These are phyloP conservation scores for Drosophila leonis DNA, from an alignment of 2,888 invertebrate genomes.

Conservation along the genomic window DNA sequence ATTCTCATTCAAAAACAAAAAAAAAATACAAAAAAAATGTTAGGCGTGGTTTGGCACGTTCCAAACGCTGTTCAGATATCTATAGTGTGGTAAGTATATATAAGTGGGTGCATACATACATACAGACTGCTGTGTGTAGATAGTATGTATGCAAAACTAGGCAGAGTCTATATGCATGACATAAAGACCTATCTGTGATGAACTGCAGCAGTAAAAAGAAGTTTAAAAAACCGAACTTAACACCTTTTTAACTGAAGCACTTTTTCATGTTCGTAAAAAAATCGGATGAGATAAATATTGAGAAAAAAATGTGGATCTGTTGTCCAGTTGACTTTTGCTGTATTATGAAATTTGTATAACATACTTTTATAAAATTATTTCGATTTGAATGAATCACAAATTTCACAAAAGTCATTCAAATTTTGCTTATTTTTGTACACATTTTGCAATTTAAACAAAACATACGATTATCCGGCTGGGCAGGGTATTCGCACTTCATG, in stretches of 20 bases:
- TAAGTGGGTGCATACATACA: constrained; percentile 1
- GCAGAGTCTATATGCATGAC: background rate
- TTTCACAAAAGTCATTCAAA: background rate
- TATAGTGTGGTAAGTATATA: constrained; percentile 13
- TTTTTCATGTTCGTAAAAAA: background rate
- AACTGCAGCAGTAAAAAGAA: background rate
- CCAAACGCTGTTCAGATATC: constrained; percentile 25
- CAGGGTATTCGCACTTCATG: background rate
- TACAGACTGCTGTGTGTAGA: constrained; percentile 4
- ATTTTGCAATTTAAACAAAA: constrained; percentile 38
- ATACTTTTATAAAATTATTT: background rate
- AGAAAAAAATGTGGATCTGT: background rate
- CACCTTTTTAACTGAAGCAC: background rate
- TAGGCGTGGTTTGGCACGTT: constrained; percentile 64
- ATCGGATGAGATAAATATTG: background rate
- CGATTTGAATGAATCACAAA: background rate
- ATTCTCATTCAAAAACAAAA: constrained; percentile 22
- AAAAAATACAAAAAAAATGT: constrained; percentile 9
- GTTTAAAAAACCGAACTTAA: background rate
- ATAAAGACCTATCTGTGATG: background rate
- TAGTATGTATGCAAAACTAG: constrained; percentile 4
- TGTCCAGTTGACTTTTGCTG: background rate
- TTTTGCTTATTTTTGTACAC: constrained; percentile 17
- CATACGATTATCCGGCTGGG: constrained; percentile 17
- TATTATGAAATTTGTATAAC: background rate